A percentile compares a stretch with the other conserved stretches of the same genome.
Conservation (phyloP, 2,888 invertebrate genomes). For the Mesopsocus fuscifrons region DNA sequence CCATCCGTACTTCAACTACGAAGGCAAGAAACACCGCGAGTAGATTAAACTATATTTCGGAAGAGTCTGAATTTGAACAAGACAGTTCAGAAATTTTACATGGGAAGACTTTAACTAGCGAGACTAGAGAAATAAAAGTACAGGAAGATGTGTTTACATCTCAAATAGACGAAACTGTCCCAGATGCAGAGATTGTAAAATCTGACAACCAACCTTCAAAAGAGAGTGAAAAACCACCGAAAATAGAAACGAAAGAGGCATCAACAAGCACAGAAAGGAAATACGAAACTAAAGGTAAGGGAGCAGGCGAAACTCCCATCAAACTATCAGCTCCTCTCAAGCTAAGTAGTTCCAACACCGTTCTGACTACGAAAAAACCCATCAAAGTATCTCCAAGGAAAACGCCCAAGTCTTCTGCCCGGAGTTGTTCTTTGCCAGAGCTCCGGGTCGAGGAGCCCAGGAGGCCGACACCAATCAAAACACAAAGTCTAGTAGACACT, state of each 20-base stretch:
- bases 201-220: too few species aligned
- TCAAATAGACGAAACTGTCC: too few species aligned
- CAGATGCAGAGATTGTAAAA: too few species aligned
- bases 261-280: neutral
- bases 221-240: neutral
- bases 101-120: neutral
- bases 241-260: neutral
- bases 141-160: too few species aligned
- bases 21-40: neutral
- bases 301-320: too few species aligned
- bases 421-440: slow-evolving; percentile 2
- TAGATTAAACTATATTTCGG: too few species aligned
- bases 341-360: slow-evolving; percentile 1
- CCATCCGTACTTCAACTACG: neutral
- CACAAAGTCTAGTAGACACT: slow-evolving; percentile 1
- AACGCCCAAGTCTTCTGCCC: neutral
- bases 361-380: neutral
- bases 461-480: neutral
- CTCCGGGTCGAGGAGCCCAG: neutral
- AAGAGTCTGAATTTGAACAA: neutral
- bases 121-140: neutral
- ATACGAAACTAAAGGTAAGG: too few species aligned
- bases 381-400: slow-evolving; percentile 4
- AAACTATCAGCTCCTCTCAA: neutral
- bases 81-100: too few species aligned